Evolutionary conservation across 92 coral and sea anemone genomes (phyloP), one percentile per base, ranked within the genome.

Genomic region (Bergia puertoricense): DNA sequence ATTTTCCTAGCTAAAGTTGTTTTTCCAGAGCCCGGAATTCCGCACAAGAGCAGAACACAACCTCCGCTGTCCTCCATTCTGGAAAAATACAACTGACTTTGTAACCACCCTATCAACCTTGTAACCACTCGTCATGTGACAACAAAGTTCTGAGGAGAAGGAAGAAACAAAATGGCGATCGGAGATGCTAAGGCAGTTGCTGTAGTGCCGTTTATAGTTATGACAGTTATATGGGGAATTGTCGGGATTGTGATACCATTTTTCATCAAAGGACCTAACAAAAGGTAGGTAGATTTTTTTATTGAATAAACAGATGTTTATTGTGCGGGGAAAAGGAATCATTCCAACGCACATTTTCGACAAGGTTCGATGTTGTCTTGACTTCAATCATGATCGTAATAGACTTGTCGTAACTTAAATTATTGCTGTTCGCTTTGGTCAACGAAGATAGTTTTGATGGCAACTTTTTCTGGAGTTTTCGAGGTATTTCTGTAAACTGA

Each of bases 1-100:
- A 96, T 56, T 41, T 89, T 86, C 37, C 57, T 90, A 5, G 96
- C 91, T 36, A 96, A 81, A 74, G 91, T 86, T 43, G 98, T 91
- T 90, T 96, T 96, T 45, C 99, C 99, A 84, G 92, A 88, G 1
- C 95, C 98, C 14, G 99, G 99, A 48, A 96, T 90, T 62, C 99
- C 99, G 80, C 96, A 96, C 18, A 94, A 85, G 73, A 92, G 74
- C 85, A 93, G 75, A 78, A 89, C 80, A 69, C 88, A 65, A 18
- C 89, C 86, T 79, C 45, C 45, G 20, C 83, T 89, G 82, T 91
- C 98, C 92, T 89, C 96, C 98, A 93, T 95, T 59, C 88, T 88
- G 89, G 76, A 81, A 81, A 75, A 77, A 65, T 30, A 30, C 36
- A 54, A 86, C 88, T 71, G 80, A 85, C 41, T 50, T 20, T 43